phyloP scores from a whole-genome alignment of 2,797 vertebrate genomes.

The Notamacropus eugenii region DNA sequence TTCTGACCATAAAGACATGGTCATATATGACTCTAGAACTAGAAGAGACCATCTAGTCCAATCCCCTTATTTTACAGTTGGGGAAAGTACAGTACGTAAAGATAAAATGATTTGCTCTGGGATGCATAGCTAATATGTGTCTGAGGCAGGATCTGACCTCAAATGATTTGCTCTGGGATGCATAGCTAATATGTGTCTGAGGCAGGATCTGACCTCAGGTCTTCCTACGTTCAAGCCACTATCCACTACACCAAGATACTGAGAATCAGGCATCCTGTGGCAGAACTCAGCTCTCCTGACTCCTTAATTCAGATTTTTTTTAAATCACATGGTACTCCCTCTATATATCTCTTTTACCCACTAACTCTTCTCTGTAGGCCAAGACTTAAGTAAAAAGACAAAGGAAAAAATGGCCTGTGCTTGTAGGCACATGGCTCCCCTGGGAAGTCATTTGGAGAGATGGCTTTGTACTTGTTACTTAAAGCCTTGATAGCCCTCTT shows the following conservation, averaged over 20 bases:
- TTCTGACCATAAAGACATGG: background rate
- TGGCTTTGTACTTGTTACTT: background rate
- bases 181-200: too few relatives aligned
- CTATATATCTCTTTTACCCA: background rate
- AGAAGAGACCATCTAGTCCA: background rate
- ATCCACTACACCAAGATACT: background rate
- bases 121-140: too few relatives aligned
- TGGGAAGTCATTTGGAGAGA: background rate
- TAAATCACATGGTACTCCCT: background rate
- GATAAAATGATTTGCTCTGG: background rate
- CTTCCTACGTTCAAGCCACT: background rate
- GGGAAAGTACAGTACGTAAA: background rate
- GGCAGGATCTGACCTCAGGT: background rate
- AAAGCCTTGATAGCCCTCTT: background rate
- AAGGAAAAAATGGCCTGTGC: background rate
- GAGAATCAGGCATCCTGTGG: background rate
- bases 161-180: background rate
- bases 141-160: too few relatives aligned
- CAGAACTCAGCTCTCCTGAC: background rate
- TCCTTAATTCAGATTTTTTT: background rate
- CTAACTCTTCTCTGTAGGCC: background rate
- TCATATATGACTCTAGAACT: background rate
- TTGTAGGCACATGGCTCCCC: background rate
- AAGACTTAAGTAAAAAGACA: background rate
- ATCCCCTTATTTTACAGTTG: background rate